Evolutionary conservation across 2,888 invertebrate species (phyloP), one percentile per base, ranked within the genome.

Genomic region (Phanerotoma sp.): DNA sequence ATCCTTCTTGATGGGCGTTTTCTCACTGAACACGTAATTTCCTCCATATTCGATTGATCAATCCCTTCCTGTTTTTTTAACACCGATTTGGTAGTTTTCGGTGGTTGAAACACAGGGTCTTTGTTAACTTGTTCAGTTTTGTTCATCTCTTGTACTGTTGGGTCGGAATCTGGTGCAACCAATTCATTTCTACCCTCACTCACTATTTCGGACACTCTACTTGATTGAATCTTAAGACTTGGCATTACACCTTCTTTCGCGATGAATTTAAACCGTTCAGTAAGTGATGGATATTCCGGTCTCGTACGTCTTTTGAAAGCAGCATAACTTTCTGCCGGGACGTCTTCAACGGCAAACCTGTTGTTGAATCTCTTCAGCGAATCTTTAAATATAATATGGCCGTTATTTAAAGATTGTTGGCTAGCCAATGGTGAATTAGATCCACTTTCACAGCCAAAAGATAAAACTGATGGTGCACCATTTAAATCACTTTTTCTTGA

Each of bases 21-120:
- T 20, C 65, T 33, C 3, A 68, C 62, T 6, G 68, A 45, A 22
- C 62, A 65, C 0, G 56, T 54, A 15, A 72, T 70, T 33, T 74
- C 72, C 5, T 68, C 69, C 44, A 73, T 73, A 51, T 64, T 67
- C 4, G 62, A 49, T 20, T 72, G 66, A 47, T 75, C 75, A 16
- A 76, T 62, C 4, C 69, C 66, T 4, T 74, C 67, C 32, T 75
- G 75, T 15, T 75, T 76, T 16, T 68, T 65, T 28, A 77, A 54
- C 3, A 74, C 68, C 5, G 74, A 74, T 44, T 70, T 70, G 1
- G 65, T 48, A 1, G 67, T 35, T 3, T 3, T 21, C 7, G 21
- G n/a, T 28, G 15, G 6, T 15, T 42, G 25, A 21, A 3, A n/a
- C 11, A 13, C 38, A 21, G 15, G 13, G 35, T 18, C 32, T 10